These are phyloP conservation scores for Eudyptes chrysolophus DNA, from an alignment of 2,113 vertebrate species.

Conservation along the genomic window DNA sequence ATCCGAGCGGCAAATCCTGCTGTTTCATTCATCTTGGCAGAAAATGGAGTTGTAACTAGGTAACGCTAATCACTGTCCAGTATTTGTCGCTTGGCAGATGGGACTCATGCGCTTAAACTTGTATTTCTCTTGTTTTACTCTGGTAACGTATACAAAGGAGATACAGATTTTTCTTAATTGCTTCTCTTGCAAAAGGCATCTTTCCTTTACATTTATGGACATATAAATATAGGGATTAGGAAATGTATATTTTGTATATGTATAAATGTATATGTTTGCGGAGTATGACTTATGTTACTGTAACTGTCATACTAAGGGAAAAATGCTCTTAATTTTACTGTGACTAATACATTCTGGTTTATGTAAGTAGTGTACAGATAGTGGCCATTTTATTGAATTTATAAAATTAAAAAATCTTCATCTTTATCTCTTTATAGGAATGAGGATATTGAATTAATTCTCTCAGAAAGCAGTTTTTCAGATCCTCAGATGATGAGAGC, in stretches of 20 bases:
- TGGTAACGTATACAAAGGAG: not conserved
- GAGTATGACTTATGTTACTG: not conserved
- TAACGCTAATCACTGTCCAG: not conserved
- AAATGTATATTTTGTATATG: not conserved
- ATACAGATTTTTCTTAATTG: not conserved
- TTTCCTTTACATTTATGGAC: not conserved
- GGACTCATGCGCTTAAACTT: not conserved
- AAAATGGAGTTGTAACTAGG: conserved; percentile 91
- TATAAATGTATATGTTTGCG: not conserved
- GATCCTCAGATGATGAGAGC: conserved; percentile 87
- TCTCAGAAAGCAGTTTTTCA: conserved; percentile 89
- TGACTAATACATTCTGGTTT: not conserved
- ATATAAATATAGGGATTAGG: not conserved
- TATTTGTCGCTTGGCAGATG: not conserved
- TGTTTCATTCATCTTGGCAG: conserved; percentile 86
- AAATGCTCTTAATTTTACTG: not conserved
- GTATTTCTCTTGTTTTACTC: not conserved
- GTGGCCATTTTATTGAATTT: not conserved
- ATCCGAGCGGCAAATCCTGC: conserved; percentile 88
- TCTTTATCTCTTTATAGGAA: conserved; percentile 77
- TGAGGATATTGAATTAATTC: conserved; percentile 89
- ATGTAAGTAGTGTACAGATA: not conserved
- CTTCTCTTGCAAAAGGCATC: not conserved
- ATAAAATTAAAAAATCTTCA: not conserved
- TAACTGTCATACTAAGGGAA: not conserved